Percentiles rank a stretch among this genome's conserved stretches.
phyloP scores from a whole-genome alignment of 2,797 vertebrate genomes.

The Sebastes wilsoni region DNA sequence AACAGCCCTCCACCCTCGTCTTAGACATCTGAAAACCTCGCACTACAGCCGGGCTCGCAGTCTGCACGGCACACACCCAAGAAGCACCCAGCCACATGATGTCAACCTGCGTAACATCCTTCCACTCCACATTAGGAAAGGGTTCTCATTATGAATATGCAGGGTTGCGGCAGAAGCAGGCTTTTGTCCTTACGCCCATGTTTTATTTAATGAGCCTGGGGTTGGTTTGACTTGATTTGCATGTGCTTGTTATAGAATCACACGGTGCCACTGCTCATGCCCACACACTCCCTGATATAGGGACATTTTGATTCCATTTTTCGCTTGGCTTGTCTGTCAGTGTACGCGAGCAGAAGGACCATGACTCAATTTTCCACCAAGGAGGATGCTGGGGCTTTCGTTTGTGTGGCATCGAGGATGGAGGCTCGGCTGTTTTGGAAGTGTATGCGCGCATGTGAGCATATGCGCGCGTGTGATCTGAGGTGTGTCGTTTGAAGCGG shows the following conservation, averaged over 20 bases:
- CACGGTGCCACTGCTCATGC: slow-evolving; percentile 40
- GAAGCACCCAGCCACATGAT: slow-evolving; percentile 25
- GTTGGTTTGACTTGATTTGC: slow-evolving; percentile 64
- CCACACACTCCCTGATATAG: slow-evolving; percentile 46
- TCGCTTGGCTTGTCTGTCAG: slow-evolving; percentile 62
- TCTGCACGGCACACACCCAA: slow-evolving; percentile 7
- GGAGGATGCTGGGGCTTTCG: slow-evolving; percentile 49
- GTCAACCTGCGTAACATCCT: slow-evolving; percentile 46
- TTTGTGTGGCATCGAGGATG: slow-evolving; percentile 46
- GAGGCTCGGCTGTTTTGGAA: slow-evolving; percentile 5
- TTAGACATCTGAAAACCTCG: neutral
- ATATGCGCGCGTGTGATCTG: slow-evolving; percentile 42
- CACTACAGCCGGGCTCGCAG: neutral
- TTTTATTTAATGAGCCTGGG: slow-evolving; percentile 73
- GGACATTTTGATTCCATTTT: slow-evolving; percentile 66
- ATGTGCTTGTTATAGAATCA: slow-evolving; percentile 62
- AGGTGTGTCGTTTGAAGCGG: slow-evolving; percentile 58
- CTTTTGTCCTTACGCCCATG: slow-evolving; percentile 60
- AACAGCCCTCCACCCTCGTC: neutral
- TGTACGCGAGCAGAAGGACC: slow-evolving; percentile 61
- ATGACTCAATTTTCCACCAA: slow-evolving; percentile 67
- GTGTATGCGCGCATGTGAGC: slow-evolving; percentile 20
- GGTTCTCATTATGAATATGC: slow-evolving; percentile 58
- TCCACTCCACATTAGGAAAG: slow-evolving; percentile 30
- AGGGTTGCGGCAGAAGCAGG: slow-evolving; percentile 53